phyloP scores from a whole-genome alignment of 1,140 invertebrate genomes.

The Homalodisca vitripennis region DNA sequence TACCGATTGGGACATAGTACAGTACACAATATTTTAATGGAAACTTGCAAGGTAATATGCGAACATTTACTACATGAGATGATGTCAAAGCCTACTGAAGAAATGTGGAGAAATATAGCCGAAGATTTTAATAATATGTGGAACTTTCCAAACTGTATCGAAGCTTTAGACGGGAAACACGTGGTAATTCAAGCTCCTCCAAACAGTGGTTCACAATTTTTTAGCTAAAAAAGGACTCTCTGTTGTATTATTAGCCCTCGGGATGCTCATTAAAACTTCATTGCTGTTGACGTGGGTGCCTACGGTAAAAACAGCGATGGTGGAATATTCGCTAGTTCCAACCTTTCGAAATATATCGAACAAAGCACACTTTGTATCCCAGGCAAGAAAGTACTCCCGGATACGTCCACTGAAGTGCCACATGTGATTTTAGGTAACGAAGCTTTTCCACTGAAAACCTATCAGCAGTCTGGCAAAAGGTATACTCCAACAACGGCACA shows the following conservation, averaged over 20 bases:
- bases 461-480: conserved; percentile 34
- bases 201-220: conserved; percentile 53
- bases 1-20: conserved; percentile 35
- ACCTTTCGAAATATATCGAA: conserved; percentile 5
- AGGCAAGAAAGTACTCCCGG: neutral
- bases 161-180: conserved; percentile 54
- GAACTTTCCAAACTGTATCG: too few relatives aligned
- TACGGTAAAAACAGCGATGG: neutral
- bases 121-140: conserved; percentile 41
- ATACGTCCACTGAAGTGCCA: neutral
- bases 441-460: conserved; percentile 45
- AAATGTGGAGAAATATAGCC: conserved; percentile 9
- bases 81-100: conserved; percentile 33
- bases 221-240: conserved; percentile 41
- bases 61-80: conserved; percentile 27
- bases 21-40: conserved; percentile 32
- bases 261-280: conserved; percentile 42
- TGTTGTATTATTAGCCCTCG: conserved; percentile 51
- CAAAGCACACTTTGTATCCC: conserved; percentile 21
- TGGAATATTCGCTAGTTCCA: neutral
- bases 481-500: conserved; percentile 32
- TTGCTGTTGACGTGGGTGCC: conserved; percentile 48
- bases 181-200: conserved; percentile 46
- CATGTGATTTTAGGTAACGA: conserved; percentile 46
- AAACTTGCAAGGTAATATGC: conserved; percentile 36